Evolutionary conservation across 2,888 invertebrate species (phyloP).

Genomic region (Tetranychus piercei): DNA sequence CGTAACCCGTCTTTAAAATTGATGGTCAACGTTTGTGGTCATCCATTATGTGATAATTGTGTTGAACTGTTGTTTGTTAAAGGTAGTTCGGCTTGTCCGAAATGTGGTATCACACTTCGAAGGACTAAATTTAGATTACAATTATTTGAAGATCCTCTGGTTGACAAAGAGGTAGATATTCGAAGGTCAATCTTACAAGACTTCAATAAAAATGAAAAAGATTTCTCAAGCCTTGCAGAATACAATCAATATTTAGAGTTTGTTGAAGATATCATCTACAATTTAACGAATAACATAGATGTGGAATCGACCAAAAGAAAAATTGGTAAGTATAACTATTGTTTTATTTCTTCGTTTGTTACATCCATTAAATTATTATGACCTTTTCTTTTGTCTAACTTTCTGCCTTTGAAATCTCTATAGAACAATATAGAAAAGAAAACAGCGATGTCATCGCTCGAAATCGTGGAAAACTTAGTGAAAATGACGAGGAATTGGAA

Average conservation of each 20-base stretch:
- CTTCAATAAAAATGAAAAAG: conserved; percentile 85
- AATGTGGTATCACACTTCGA: conserved; percentile 69
- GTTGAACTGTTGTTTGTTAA: conserved; percentile 87
- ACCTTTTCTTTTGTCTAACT: neutral
- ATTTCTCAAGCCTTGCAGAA: conserved; percentile 59
- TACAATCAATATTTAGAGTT: conserved; percentile 94
- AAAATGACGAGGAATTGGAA: conserved; percentile 69
- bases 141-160: conserved; percentile 80
- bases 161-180: conserved; percentile 95
- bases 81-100: conserved; percentile 86
- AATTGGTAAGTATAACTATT: conserved; percentile 35
- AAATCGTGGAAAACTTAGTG: conserved; percentile 36
- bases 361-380: too few species aligned
- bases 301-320: conserved; percentile 66
- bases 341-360: too few species aligned
- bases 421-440: conserved; percentile 68
- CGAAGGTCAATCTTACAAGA: conserved; percentile 65
- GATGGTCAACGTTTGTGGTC: conserved; percentile 96
- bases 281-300: conserved; percentile 73
- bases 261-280: conserved; percentile 74
- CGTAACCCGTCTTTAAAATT: conserved; percentile 86
- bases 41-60: conserved; percentile 90
- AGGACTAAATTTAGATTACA: conserved; percentile 67
- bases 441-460: conserved; percentile 43
- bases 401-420: neutral